A percentile compares a stretch with the other conserved stretches of the same genome.
These are phyloP conservation scores for Drosophila erecta DNA, from an alignment of 1,140 invertebrate genomes.

Conservation along the genomic window DNA sequence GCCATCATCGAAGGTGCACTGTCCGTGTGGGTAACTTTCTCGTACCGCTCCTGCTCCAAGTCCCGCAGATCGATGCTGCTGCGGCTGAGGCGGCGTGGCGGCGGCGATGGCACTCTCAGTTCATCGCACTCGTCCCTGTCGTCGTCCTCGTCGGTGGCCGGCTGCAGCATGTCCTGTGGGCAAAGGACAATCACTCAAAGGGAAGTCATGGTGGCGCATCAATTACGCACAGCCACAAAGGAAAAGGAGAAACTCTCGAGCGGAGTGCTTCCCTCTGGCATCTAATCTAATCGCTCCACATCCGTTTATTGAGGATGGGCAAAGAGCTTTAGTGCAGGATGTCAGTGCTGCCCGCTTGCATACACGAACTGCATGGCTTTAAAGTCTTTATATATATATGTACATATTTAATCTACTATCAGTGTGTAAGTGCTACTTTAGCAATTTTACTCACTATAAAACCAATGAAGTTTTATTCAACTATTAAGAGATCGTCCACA, in stretches of 20 bases:
- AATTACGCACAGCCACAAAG: slow-evolving; percentile 37
- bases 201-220: slow-evolving; percentile 13
- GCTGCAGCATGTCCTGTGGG: slow-evolving; percentile 77
- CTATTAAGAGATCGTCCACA: too few species aligned
- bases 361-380: too few species aligned
- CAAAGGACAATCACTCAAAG: slow-evolving; percentile 1
- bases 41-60: slow-evolving; percentile 83
- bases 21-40: slow-evolving; percentile 83
- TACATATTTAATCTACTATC: too few species aligned
- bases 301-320: not conserved
- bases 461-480: too few species aligned
- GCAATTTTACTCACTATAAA: too few species aligned
- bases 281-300: slow-evolving; percentile 4
- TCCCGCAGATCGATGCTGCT: slow-evolving; percentile 84
- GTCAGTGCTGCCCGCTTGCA: not conserved
- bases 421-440: not conserved
- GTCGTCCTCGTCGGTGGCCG: slow-evolving; percentile 81
- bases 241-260: not conserved
- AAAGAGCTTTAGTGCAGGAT: slow-evolving; percentile 4
- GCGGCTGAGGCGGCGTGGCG: slow-evolving; percentile 80
- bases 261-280: not conserved
- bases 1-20: slow-evolving; percentile 84
- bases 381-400: too few species aligned
- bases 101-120: slow-evolving; percentile 81
- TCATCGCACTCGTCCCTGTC: slow-evolving; percentile 84